Evolutionary conservation across 2,888 invertebrate species (phyloP).

Genomic region (Platypus cylindrus): DNA sequence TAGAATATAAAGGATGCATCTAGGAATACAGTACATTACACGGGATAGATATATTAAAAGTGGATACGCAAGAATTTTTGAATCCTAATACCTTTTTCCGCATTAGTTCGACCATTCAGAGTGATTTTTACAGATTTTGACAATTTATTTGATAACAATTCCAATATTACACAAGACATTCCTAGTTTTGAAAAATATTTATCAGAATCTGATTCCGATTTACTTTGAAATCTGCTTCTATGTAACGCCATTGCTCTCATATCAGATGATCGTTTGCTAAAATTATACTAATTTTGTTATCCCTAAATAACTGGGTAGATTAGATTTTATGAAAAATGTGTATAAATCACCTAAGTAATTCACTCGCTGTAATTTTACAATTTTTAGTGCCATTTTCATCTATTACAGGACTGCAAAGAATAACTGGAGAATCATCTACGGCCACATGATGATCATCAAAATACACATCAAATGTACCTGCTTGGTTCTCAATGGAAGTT

Average conservation of each 20-base stretch:
- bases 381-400: slow-evolving; percentile 45
- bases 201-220: slow-evolving; percentile 39
- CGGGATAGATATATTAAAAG: no score
- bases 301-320: not conserved
- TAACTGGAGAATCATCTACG: slow-evolving; percentile 10
- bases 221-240: slow-evolving; percentile 48
- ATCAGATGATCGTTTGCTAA: slow-evolving; percentile 46
- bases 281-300: slow-evolving; percentile 6
- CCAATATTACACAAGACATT: slow-evolving; percentile 51
- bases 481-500: slow-evolving; percentile 29
- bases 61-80: not conserved
- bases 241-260: slow-evolving; percentile 55
- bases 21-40: slow-evolving; percentile 3
- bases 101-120: slow-evolving; percentile 20
- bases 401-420: slow-evolving; percentile 48
- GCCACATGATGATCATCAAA: slow-evolving; percentile 34
- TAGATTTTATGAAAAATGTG: not conserved
- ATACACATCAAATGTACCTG: slow-evolving; percentile 28
- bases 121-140: slow-evolving; percentile 45
- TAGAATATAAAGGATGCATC: slow-evolving; percentile 58
- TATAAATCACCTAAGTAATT: slow-evolving; percentile 41
- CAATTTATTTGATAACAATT: slow-evolving; percentile 54
- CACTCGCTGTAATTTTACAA: slow-evolving; percentile 34
- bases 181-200: slow-evolving; percentile 48
- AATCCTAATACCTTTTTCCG: slow-evolving; percentile 20